These are phyloP conservation scores for Isotomurus palustris DNA, from an alignment of 2,888 invertebrate genomes.

Conservation along the genomic window DNA sequence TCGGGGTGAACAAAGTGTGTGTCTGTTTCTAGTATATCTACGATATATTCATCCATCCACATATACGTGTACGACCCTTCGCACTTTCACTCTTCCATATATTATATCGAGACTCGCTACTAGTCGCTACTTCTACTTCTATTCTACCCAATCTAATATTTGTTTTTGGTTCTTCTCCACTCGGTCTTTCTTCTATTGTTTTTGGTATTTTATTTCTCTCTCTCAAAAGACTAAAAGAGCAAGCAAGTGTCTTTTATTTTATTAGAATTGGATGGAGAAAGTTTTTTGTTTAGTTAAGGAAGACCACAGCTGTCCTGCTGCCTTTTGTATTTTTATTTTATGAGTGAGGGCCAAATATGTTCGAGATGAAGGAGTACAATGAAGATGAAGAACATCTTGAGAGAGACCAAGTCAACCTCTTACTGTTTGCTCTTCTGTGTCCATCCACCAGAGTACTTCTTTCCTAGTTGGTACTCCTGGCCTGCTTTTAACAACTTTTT, in stretches of 20 bases:
- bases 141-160: too few species aligned
- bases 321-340: constrained; percentile 13
- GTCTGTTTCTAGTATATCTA: too few species aligned
- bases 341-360: constrained; percentile 1
- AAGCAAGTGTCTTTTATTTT: constrained; percentile 13
- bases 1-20: too few species aligned
- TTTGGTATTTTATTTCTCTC: constrained; percentile 6
- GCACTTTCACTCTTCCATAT: too few species aligned
- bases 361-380: too few species aligned
- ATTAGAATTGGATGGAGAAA: constrained; percentile 14
- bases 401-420: background rate
- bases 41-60: too few species aligned
- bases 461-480: background rate
- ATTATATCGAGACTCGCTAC: too few species aligned
- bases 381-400: constrained; percentile 2
- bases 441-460: background rate
- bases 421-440: background rate
- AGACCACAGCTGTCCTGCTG: constrained; percentile 15
- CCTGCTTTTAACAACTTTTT: background rate
- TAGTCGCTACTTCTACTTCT: too few species aligned
- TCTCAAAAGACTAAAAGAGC: background rate
- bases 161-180: background rate
- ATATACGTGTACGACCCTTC: too few species aligned
- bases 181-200: background rate
- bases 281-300: constrained; percentile 12